phyloP scores from a whole-genome alignment of 2,888 invertebrate genomes.

The Torymus auratus region DNA sequence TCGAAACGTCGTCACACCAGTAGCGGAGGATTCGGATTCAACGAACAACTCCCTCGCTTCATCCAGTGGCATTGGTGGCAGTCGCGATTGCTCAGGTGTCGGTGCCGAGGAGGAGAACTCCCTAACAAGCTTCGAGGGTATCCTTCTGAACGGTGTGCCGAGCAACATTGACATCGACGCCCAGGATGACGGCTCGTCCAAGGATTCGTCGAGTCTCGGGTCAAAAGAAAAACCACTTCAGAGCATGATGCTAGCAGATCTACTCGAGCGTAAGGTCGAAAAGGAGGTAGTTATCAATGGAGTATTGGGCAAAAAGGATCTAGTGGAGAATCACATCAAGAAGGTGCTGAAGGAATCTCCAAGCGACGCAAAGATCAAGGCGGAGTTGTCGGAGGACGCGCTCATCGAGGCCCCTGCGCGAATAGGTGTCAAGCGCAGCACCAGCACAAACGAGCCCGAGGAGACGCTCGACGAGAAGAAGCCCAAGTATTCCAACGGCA shows the following conservation, averaged over 20 bases:
- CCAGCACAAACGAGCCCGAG: constrained; percentile 67
- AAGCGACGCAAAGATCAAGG: constrained; percentile 68
- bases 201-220: constrained; percentile 75
- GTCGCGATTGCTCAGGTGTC: constrained; percentile 76
- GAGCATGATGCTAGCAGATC: constrained; percentile 85
- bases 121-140: constrained; percentile 82
- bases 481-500: constrained; percentile 74
- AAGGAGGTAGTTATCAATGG: constrained; percentile 81
- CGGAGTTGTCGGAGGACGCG: constrained; percentile 71
- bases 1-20: constrained; percentile 64
- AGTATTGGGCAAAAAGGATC: constrained; percentile 78
- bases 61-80: constrained; percentile 78
- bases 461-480: constrained; percentile 74
- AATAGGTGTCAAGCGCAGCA: constrained; percentile 72
- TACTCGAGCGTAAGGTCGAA: constrained; percentile 87
- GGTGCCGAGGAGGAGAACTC: constrained; percentile 81
- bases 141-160: constrained; percentile 80
- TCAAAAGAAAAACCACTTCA: constrained; percentile 80
- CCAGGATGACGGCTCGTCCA: constrained; percentile 79
- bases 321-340: constrained; percentile 81
- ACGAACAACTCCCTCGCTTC: constrained; percentile 80
- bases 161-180: constrained; percentile 78
- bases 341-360: constrained; percentile 74
- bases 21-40: constrained; percentile 77
- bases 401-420: constrained; percentile 70